Evolutionary conservation across 1,140 invertebrate species (phyloP), one percentile per base, ranked within the genome.

Genomic region (Pseudomyrmex sp.): DNA sequence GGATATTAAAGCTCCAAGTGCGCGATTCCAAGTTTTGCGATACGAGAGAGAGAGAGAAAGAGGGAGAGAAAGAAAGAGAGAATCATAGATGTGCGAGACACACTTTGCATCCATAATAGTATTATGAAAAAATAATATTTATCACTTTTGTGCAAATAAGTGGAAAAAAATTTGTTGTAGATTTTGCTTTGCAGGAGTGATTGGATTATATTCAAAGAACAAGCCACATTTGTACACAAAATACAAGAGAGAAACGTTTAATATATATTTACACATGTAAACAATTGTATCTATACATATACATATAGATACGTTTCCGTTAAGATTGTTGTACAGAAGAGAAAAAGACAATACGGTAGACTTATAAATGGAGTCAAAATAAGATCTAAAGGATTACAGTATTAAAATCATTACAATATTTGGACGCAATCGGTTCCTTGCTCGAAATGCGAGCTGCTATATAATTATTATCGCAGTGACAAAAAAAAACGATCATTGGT

Each of bases 241-340:
- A 91, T 92, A 90, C 90, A 91, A 90, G 89, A 91, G 73, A 79
- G 83, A 86, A 89, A 88, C 74, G 76, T 91, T 91, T 91, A 86
- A 79, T 92, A 82, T 85, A 84, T 90, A 91, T 90, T 90, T 91
- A 91, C 90, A 90, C 58, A 44, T 80, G 79, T 73, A 62, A 88
- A 85, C 85, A 85, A 63, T 90, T 35, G 35, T 35, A 35, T 35
- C 35, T 35, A 35, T 35, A 35, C 0, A 35, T 35, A 35, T 35
- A 83, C 86, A 83, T 84, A 88, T 83, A 84, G 82, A 35, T 35
- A 35, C 50, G 83, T 88, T 72, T 48, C 76, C 58, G 66, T 74
- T 83, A 69, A 65, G 85, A 66, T 70, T 58, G 15, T 76, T 35
- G 23, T 59, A 73, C 23, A 48, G 68, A 69, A 48, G 68, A 69